Evolutionary conservation across 2,888 invertebrate genomes (phyloP), one percentile per base, ranked within the genome.

Genomic region (Camponotus fellah): DNA sequence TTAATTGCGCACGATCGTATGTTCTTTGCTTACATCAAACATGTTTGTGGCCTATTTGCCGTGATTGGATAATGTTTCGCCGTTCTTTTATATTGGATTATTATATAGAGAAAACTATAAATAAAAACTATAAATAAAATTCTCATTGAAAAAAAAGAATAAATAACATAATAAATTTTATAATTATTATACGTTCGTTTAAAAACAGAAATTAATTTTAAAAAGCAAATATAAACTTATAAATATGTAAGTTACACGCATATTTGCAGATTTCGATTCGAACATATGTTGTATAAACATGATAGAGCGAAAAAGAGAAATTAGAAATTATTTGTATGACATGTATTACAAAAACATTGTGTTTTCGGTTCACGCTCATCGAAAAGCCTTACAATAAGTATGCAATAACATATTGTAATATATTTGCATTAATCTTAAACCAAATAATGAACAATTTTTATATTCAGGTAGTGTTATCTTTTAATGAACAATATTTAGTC

Each of bases 311-410:
- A 65, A 26, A 49, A 64, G 2, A 6, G n/a, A 0, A 3, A 64
- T 21, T 21, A 21, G n/a, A n/a, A n/a, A 46, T 46, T 34, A 34
- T 64, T 4, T 4, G 34, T 0, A 32, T 46, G 9, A 3, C 0
- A 9, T 10, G 14, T 75, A 46, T 65, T n/a, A 64, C 3, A 64
- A 46, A 37, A 64, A 34, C 0, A n/a, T 75, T 9, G 14, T 21
- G 0, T 6, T 34, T 26, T 34, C 65, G 0, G 32, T 82, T 64
- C 3, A 8, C 8, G 56, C 21, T 43, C 81, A 82, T 56, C 65
- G 43, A 10, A 32, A 62, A 3, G 64, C 53, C 32, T 37, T 83
- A 14, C 56, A 77, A 83, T 83, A 12, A 76, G 83, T 83, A 34
- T 53, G 43, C 34, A 26, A 75, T 21, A 21, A 40, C 3, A 2